Evolutionary conservation across 2,797 vertebrate genomes (phyloP).

Genomic region (Eulemur rubriventer): DNA sequence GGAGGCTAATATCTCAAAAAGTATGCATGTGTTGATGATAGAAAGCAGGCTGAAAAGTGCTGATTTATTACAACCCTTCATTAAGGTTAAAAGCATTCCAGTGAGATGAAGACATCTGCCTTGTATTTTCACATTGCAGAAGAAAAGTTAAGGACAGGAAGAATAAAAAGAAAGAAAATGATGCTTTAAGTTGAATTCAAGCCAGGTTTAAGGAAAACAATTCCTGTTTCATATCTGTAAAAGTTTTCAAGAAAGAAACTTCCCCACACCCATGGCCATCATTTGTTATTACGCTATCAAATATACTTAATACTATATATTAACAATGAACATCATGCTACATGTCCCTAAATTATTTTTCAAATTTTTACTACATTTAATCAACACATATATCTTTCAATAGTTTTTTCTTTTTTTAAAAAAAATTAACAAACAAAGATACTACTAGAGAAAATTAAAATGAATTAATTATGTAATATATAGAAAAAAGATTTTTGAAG

Average conservation of each 20-base stretch:
- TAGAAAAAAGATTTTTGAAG: constrained; percentile 15
- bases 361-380: background rate
- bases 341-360: background rate
- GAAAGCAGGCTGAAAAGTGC: constrained; percentile 84
- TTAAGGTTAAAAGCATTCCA: constrained; percentile 90
- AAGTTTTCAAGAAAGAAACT: constrained; percentile 12
- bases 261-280: constrained; percentile 14
- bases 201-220: constrained; percentile 81
- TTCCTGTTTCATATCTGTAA: constrained; percentile 54
- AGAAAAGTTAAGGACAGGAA: constrained; percentile 83
- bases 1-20: constrained; percentile 82
- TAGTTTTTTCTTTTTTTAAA: background rate
- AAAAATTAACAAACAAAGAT: background rate
- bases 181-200: constrained; percentile 81
- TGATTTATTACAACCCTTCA: constrained; percentile 87
- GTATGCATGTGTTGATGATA: constrained; percentile 84
- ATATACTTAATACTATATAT: background rate
- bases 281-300: background rate
- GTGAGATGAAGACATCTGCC: constrained; percentile 87
- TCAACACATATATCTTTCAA: background rate
- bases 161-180: constrained; percentile 82
- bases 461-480: background rate
- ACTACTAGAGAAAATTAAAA: background rate
- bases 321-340: constrained; percentile 38
- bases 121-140: constrained; percentile 83